These are phyloP conservation scores for Ceratosolen fusciceps DNA, from an alignment of 1,140 invertebrate species.

Conservation along the genomic window DNA sequence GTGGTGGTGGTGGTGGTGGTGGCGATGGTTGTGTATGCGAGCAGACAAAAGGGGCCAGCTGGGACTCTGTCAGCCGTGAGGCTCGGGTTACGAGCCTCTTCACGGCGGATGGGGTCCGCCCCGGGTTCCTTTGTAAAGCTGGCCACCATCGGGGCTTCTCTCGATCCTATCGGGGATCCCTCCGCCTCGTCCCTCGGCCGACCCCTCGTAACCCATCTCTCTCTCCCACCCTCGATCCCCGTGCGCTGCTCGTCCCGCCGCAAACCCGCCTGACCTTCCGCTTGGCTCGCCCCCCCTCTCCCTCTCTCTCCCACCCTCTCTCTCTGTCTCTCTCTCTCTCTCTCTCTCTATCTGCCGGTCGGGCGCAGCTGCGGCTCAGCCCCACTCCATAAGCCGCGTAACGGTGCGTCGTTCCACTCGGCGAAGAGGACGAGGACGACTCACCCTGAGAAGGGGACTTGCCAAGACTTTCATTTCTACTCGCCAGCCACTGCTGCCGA, in stretches of 20 bases:
- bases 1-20: too few relatives aligned
- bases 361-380: neutral
- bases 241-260: too few relatives aligned
- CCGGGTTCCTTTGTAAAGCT: constrained; percentile 14
- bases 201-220: too few relatives aligned
- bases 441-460: constrained; percentile 14
- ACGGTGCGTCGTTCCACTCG: constrained; percentile 46
- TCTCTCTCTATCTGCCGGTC: constrained; percentile 49
- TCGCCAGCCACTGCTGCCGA: neutral
- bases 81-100: constrained; percentile 16
- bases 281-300: too few relatives aligned
- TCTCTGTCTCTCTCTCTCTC: constrained; percentile 52
- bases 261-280: too few relatives aligned
- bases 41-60: neutral
- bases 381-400: constrained; percentile 23
- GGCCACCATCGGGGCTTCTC: constrained; percentile 6
- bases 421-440: constrained; percentile 27
- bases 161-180: neutral
- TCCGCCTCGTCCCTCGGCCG: neutral
- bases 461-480: constrained; percentile 6
- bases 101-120: constrained; percentile 10
- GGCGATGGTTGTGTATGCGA: too few relatives aligned
- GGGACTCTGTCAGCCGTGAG: neutral
- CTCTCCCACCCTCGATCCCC: too few relatives aligned
- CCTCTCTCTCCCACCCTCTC: too few relatives aligned